Evolutionary conservation across 2,888 invertebrate species (phyloP).

Genomic region (Therioaphis trifolii): DNA sequence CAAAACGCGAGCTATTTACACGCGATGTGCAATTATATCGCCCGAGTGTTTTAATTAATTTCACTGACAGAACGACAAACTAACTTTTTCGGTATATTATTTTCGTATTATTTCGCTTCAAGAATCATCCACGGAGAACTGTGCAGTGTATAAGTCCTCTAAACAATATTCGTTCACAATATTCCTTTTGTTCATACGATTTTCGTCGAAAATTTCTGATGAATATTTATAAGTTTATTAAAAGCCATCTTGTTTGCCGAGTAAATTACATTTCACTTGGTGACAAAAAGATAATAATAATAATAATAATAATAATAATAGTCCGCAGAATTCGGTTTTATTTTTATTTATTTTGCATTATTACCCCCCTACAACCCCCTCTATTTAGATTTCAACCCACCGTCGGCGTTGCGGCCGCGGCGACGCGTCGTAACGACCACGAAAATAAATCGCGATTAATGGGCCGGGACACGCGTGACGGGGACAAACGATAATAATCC

Average conservation of each 20-base stretch:
- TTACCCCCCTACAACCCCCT: neutral
- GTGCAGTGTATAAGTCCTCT: neutral
- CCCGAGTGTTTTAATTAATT: constrained; percentile 7
- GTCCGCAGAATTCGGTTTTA: neutral
- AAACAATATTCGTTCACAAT: constrained; percentile 38
- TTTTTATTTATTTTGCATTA: too few species aligned
- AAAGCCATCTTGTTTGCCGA: constrained; percentile 43
- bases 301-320: too few species aligned
- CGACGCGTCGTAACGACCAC: neutral
- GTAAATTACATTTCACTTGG: constrained; percentile 27
- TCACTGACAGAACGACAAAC: neutral
- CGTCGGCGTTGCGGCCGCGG: neutral
- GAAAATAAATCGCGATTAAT: constrained; percentile 3
- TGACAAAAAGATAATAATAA: constrained; percentile 46
- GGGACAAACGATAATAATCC: constrained; percentile 21
- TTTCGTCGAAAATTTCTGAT: constrained; percentile 21
- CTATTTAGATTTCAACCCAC: too few species aligned
- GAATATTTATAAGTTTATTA: constrained; percentile 57
- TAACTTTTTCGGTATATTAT: constrained; percentile 39
- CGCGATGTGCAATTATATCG: constrained; percentile 18
- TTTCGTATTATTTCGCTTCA: constrained; percentile 34
- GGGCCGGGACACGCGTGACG: neutral
- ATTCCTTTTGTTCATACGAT: constrained; percentile 35
- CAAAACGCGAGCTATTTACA: too few species aligned
- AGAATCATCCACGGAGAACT: constrained; percentile 13